Percentiles rank a stretch among this genome's conserved stretches.
phyloP scores from a whole-genome alignment of 1,140 invertebrate genomes.

The Delia radicum region DNA sequence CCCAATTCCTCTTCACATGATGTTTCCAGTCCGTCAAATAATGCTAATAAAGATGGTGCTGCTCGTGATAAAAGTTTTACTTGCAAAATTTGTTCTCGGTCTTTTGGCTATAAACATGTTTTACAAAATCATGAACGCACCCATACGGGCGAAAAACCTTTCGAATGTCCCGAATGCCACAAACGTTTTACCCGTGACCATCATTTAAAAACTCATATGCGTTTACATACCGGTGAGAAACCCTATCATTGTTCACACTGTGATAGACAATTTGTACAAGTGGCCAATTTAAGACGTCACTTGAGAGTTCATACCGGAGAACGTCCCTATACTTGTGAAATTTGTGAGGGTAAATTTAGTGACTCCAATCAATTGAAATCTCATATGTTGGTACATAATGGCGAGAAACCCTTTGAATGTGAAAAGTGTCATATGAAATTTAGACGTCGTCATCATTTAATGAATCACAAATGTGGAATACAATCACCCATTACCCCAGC shows the following conservation, averaged over 20 bases:
- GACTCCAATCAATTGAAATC: conserved; percentile 93
- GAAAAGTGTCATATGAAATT: conserved; percentile 74
- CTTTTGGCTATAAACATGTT: conserved; percentile 93
- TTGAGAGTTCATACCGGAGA: conserved; percentile 94
- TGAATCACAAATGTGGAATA: conserved; percentile 79
- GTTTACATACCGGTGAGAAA: conserved; percentile 90
- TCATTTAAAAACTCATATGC: conserved; percentile 90
- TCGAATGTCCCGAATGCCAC: conserved; percentile 91
- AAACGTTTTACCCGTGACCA: conserved; percentile 96
- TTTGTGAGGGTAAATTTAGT: conserved; percentile 87
- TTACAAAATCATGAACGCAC: conserved; percentile 95
- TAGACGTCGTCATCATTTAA: conserved; percentile 78
- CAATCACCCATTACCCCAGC: conserved; percentile 50
- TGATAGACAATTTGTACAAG: conserved; percentile 89
- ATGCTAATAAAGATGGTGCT: conserved; percentile 57
- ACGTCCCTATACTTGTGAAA: conserved; percentile 87
- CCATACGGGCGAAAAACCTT: conserved; percentile 95
- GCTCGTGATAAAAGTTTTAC: conserved; percentile 80
- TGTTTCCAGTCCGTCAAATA: conserved; percentile 26
- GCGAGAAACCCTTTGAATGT: conserved; percentile 86
- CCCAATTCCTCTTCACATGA: conserved; percentile 55
- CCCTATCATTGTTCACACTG: conserved; percentile 91
- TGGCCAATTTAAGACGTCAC: conserved; percentile 90
- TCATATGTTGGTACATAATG: conserved; percentile 84
- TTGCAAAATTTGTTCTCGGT: conserved; percentile 81